Conservation (phyloP, 2,888 invertebrate genomes). For the Eupeodes latifasciatus region DNA sequence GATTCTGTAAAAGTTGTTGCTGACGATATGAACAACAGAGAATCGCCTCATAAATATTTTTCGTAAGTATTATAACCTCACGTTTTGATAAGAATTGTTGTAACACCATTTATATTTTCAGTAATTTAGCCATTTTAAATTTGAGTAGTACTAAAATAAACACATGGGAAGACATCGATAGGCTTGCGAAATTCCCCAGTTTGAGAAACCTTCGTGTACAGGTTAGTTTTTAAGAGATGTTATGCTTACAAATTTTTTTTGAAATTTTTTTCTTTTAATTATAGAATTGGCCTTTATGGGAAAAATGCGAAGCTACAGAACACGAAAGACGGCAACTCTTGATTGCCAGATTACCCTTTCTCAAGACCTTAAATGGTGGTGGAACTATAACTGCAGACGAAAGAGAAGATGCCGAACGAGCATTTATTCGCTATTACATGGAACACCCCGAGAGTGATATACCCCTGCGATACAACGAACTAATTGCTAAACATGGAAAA, state of each 20-base stretch:
- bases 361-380: slow-evolving; percentile 95
- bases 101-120: slow-evolving; percentile 51
- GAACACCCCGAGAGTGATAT: slow-evolving; percentile 93
- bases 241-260: not conserved
- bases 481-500: slow-evolving; percentile 93
- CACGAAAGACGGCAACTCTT: slow-evolving; percentile 94
- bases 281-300: slow-evolving; percentile 89
- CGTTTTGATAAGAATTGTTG: not conserved
- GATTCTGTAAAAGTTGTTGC: slow-evolving; percentile 85
- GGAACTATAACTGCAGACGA: slow-evolving; percentile 93
- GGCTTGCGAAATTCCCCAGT: slow-evolving; percentile 92
- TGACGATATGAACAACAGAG: slow-evolving; percentile 78
- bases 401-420: slow-evolving; percentile 95
- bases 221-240: slow-evolving; percentile 83
- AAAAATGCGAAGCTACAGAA: slow-evolving; percentile 92
- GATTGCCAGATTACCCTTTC: slow-evolving; percentile 94
- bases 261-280: slow-evolving; percentile 22
- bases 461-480: slow-evolving; percentile 90
- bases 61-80: slow-evolving; percentile 83
- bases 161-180: slow-evolving; percentile 95
- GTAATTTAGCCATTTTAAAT: slow-evolving; percentile 90
- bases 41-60: slow-evolving; percentile 87
- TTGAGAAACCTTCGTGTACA: slow-evolving; percentile 93
- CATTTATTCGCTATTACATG: slow-evolving; percentile 96
- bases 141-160: slow-evolving; percentile 92